phyloP scores from a whole-genome alignment of 1,140 invertebrate genomes.

The Drosophila subpulchrella region DNA sequence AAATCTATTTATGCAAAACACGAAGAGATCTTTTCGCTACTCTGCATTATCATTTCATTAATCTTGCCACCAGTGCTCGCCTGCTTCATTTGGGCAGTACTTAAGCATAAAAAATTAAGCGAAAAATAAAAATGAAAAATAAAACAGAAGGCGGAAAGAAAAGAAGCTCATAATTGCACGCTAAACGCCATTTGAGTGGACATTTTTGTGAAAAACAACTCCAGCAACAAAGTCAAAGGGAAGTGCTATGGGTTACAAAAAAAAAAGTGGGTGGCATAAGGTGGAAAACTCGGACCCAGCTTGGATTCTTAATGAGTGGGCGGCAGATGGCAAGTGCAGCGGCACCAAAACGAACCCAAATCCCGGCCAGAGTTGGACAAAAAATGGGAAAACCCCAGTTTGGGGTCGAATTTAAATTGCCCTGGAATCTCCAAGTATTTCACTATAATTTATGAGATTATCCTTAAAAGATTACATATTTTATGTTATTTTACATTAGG shows the following conservation, averaged over 20 bases:
- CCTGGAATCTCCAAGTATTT: background rate
- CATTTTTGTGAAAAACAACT: conserved; percentile 64
- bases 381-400: conserved; percentile 5
- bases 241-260: conserved; percentile 16
- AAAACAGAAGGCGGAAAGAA: conserved; percentile 25
- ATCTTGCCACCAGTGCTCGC: conserved; percentile 2
- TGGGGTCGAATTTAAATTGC: background rate
- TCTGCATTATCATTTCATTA: conserved; percentile 30
- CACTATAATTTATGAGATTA: too few species aligned
- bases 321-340: conserved; percentile 26
- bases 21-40: conserved; percentile 24
- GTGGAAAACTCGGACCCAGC: conserved; percentile 5
- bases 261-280: conserved; percentile 2
- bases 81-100: conserved; percentile 4
- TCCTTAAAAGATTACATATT: too few species aligned
- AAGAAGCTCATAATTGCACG: conserved; percentile 72
- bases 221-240: conserved; percentile 39
- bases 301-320: conserved; percentile 49
- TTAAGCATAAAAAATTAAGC: conserved; percentile 20
- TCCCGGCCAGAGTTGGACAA: conserved; percentile 24
- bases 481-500: too few species aligned
- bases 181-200: conserved; percentile 80
- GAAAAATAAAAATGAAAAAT: conserved; percentile 20
- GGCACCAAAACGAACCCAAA: conserved; percentile 18
- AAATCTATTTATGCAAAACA: conserved; percentile 25